Evolutionary conservation across 2,888 invertebrate genomes (phyloP).

Genomic region (Acrocyrtus sp.): DNA sequence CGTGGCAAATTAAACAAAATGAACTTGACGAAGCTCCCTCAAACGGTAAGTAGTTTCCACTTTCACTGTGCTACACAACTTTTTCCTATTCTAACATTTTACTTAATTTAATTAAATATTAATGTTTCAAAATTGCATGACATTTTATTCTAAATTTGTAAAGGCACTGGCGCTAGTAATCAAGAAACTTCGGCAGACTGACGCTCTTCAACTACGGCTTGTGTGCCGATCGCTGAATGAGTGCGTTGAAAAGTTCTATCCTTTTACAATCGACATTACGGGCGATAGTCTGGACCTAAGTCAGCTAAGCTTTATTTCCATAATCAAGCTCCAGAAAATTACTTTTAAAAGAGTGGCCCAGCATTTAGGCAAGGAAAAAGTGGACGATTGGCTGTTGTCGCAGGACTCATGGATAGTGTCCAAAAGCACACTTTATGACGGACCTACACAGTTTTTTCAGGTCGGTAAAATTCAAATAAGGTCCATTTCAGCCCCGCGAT

Average conservation of each 20-base stretch:
- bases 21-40: no score
- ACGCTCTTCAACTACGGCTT: background rate
- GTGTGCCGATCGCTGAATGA: background rate
- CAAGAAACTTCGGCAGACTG: background rate
- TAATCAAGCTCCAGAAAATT: conserved; percentile 5
- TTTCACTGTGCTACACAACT: no score
- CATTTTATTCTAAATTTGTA: background rate
- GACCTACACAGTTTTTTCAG: conserved; percentile 1
- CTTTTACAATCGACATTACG: background rate
- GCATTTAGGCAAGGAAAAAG: no score
- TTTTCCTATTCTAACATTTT: no score
- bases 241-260: background rate
- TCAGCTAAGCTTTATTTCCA: background rate
- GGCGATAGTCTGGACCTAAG: background rate
- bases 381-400: background rate
- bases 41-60: no score
- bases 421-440: background rate
- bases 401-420: background rate
- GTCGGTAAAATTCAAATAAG: conserved; percentile 10
- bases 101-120: no score
- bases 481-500: background rate
- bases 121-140: no score
- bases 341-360: conserved; percentile 16
- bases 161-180: background rate
- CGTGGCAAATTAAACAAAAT: no score